phyloP scores from a whole-genome alignment of 2,113 vertebrate genomes.

The Ariopsis seemanni region DNA sequence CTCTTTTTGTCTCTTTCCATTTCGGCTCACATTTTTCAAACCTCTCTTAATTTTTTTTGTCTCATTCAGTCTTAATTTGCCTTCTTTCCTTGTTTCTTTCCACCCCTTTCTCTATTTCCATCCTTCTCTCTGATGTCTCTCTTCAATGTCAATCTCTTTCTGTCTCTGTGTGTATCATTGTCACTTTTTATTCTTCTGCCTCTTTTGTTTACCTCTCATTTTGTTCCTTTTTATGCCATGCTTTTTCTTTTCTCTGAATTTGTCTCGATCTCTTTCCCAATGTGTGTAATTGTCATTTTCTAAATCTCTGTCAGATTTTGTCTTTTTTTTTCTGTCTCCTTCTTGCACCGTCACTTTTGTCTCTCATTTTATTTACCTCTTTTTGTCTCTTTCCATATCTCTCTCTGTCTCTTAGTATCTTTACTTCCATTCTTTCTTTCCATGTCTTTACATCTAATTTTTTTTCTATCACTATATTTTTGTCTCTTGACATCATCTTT shows the following conservation, averaged over 20 bases:
- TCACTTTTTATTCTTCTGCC: not conserved
- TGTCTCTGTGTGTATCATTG: not conserved
- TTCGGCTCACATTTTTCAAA: not conserved
- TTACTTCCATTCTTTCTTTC: conserved; percentile 9
- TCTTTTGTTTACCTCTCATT: conserved; percentile 33
- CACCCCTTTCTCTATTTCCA: not conserved
- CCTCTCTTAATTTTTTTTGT: not conserved
- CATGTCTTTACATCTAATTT: conserved; percentile 18
- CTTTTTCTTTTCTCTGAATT: not conserved
- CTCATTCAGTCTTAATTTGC: not conserved
- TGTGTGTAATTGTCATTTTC: conserved; percentile 4
- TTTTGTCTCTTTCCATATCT: conserved; percentile 46
- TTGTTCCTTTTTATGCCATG: conserved; percentile 43
- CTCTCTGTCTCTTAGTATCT: not conserved
- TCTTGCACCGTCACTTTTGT: conserved; percentile 42
- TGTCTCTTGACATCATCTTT: not conserved
- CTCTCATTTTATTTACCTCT: conserved; percentile 42
- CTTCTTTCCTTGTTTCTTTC: not conserved
- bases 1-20: not conserved
- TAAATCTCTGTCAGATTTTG: not conserved
- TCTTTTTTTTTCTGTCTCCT: conserved; percentile 43
- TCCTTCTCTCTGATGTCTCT: not conserved
- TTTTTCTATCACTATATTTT: not conserved
- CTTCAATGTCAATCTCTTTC: not conserved
- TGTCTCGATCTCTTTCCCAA: conserved; percentile 48